A percentile compares a stretch with the other conserved stretches of the same genome.
Conservation (phyloP, 2,113 vertebrate species). For the Mastomys coucha region DNA sequence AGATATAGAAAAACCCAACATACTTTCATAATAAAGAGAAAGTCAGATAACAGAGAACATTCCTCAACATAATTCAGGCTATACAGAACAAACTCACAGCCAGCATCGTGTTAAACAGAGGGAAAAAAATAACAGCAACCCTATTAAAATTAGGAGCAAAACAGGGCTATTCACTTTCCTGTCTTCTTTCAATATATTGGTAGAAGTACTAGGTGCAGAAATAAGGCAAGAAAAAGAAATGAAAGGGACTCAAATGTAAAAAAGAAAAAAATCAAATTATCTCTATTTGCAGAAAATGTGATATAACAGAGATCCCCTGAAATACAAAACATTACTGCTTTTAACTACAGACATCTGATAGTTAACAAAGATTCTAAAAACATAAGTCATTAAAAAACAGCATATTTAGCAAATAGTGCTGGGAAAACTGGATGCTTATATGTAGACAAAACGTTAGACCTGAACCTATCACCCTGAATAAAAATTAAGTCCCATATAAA, state of each 20-base stretch:
- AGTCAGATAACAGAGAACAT: not conserved
- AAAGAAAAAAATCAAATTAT: not conserved
- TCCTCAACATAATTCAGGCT: not conserved
- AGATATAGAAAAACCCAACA: not conserved
- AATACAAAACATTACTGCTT: not conserved
- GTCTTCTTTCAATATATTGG: not conserved
- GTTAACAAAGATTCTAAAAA: not conserved
- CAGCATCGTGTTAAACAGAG: not conserved
- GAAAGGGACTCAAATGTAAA: not conserved
- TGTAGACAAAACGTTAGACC: not conserved
- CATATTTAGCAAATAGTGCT: not conserved
- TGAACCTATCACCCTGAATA: not conserved
- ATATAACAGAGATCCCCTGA: not conserved
- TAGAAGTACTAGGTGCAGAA: not conserved
- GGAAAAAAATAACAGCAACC: not conserved
- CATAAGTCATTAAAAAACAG: not conserved
- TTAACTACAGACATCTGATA: not conserved
- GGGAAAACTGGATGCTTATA: not conserved
- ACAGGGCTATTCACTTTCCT: not conserved
- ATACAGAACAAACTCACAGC: not conserved
- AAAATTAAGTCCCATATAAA: not conserved
- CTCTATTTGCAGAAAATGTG: not conserved
- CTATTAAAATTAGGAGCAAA: not conserved
- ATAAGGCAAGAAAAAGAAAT: not conserved
- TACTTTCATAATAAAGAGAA: not conserved